These are phyloP conservation scores for Habroteleia sp. DNA, from an alignment of 2,888 invertebrate species.

Conservation along the genomic window DNA sequence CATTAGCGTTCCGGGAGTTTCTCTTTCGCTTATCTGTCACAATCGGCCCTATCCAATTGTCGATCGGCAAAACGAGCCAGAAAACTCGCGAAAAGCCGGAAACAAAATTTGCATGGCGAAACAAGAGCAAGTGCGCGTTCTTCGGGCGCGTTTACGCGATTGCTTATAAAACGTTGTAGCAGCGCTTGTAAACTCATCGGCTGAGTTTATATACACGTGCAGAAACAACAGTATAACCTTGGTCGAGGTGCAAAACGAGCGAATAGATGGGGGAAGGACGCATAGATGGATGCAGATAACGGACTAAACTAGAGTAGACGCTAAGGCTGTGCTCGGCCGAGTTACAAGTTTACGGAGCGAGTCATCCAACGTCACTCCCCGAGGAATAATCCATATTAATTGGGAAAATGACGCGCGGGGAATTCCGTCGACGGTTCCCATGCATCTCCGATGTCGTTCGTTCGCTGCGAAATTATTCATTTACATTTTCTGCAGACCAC, in stretches of 20 bases:
- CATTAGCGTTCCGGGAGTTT: too few relatives aligned
- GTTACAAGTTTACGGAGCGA: conserved; percentile 19
- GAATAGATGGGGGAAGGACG: conserved; percentile 21
- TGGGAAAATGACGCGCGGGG: conserved; percentile 42
- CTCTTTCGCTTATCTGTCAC: too few relatives aligned
- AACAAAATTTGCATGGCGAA: conserved; percentile 28
- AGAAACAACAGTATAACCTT: conserved; percentile 50
- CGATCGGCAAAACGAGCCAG: too few relatives aligned
- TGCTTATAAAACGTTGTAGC: conserved; percentile 39
- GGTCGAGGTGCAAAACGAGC: conserved; percentile 51
- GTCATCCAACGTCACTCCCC: conserved; percentile 35
- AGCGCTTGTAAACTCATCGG: conserved; percentile 56
- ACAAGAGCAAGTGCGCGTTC: conserved; percentile 6
- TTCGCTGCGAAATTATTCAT: conserved; percentile 29
- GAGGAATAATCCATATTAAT: conserved; percentile 61
- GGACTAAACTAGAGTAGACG: conserved; percentile 26
- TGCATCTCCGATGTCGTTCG: conserved; percentile 10
- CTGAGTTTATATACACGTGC: conserved; percentile 47
- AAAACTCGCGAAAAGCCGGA: neutral
- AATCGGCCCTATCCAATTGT: too few relatives aligned
- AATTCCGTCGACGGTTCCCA: conserved; percentile 13
- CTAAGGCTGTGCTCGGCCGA: conserved; percentile 12
- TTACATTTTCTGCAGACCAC: conserved; percentile 28
- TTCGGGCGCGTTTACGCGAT: conserved; percentile 12
- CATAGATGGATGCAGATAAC: conserved; percentile 7